These are phyloP conservation scores for Synanceia verrucosa DNA, from an alignment of 2,797 vertebrate genomes.

Conservation along the genomic window DNA sequence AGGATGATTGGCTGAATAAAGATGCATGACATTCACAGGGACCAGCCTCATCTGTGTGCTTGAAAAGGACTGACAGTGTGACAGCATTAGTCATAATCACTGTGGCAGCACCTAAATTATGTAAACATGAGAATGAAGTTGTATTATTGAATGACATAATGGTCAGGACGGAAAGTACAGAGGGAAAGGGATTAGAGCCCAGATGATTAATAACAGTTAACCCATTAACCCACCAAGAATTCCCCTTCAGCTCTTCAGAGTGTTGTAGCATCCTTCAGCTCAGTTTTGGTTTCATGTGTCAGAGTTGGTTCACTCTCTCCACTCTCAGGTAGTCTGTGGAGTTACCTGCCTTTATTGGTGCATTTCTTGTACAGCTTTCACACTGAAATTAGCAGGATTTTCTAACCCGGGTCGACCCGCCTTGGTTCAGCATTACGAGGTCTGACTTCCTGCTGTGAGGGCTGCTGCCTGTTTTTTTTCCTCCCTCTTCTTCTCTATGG, in stretches of 20 bases:
- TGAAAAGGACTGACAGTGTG: neutral
- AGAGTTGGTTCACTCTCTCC: neutral
- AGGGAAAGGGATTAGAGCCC: neutral
- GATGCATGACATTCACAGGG: slow-evolving; percentile 25
- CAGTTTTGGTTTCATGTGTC: neutral
- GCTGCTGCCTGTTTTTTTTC: no score
- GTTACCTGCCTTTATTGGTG: neutral
- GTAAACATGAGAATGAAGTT: neutral
- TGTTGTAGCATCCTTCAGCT: neutral
- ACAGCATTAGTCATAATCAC: neutral
- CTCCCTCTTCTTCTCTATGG: no score
- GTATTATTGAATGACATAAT: neutral
- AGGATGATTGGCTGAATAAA: slow-evolving; percentile 48
- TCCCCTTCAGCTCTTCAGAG: neutral
- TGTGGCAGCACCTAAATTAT: neutral
- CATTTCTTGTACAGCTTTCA: no score
- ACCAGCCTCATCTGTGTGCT: neutral
- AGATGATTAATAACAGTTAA: neutral
- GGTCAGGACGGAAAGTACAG: neutral
- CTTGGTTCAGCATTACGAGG: no score
- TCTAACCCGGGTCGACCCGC: no score
- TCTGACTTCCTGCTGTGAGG: no score
- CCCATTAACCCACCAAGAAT: neutral
- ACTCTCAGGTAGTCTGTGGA: neutral
- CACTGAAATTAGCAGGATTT: no score